Conservation (phyloP, 2,113 vertebrate genomes). For the Solea senegalensis region DNA sequence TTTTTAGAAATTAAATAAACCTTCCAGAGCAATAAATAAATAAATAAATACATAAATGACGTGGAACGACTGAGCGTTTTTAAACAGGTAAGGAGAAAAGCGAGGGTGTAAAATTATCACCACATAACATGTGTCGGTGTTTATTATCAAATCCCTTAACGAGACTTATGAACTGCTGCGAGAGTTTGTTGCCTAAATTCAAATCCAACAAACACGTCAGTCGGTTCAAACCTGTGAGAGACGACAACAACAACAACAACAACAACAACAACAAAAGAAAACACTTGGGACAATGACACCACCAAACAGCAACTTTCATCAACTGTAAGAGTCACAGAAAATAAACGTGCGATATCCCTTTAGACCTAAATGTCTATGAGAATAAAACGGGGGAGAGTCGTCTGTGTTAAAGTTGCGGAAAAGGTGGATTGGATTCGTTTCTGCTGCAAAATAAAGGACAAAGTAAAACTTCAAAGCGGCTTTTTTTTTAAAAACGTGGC, state of each 20-base stretch:
- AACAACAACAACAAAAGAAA: too few relatives aligned
- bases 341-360: too few relatives aligned
- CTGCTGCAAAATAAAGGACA: neutral
- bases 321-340: too few relatives aligned
- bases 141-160: slow-evolving; percentile 52
- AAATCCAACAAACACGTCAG: slow-evolving; percentile 27
- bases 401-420: too few relatives aligned
- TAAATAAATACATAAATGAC: too few relatives aligned
- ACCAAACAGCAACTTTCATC: too few relatives aligned
- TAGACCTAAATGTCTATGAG: too few relatives aligned
- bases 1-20: too few relatives aligned
- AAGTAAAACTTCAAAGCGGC: neutral
- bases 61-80: neutral
- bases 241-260: too few relatives aligned
- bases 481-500: neutral
- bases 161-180: slow-evolving; percentile 17
- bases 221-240: neutral
- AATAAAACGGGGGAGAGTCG: too few relatives aligned
- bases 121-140: slow-evolving; percentile 46
- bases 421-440: neutral
- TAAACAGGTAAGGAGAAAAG: slow-evolving; percentile 14
- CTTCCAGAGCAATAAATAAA: too few relatives aligned
- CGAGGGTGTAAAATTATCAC: slow-evolving; percentile 59
- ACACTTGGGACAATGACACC: slow-evolving; percentile 18
- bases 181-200: slow-evolving; percentile 28